Evolutionary conservation across 1,140 invertebrate genomes (phyloP).

Genomic region (Pantala flavescens): DNA sequence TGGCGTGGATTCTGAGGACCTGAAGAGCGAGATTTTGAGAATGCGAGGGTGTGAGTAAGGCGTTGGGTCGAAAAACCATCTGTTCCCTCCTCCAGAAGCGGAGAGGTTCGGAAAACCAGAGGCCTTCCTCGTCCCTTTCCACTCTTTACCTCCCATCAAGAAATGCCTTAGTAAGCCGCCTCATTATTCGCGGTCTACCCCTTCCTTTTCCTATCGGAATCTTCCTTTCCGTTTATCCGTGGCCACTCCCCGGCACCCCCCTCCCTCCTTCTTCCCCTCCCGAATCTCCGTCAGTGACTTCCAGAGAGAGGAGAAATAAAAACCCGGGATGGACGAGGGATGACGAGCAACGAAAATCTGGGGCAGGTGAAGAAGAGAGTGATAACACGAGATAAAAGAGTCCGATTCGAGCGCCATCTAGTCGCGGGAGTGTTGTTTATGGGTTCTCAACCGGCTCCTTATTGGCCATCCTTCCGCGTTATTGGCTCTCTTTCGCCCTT

Average conservation of each 20-base stretch:
- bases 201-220: neutral
- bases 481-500: no score
- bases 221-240: neutral
- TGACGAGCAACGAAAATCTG: neutral
- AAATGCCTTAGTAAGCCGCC: neutral
- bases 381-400: neutral
- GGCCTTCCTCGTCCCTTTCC: neutral
- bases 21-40: neutral
- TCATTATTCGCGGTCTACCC: neutral
- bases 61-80: slow-evolving; percentile 4
- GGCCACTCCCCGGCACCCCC: neutral
- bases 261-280: neutral
- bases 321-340: neutral
- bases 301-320: neutral
- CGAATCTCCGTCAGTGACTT: neutral
- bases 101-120: neutral
- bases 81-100: neutral
- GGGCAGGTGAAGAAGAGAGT: neutral
- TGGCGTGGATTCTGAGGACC: slow-evolving; percentile 6
- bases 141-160: neutral
- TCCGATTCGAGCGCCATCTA: neutral
- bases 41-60: neutral
- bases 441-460: no score
- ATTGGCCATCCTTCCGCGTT: no score
- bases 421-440: no score